Base-by-base conservation (phyloP, 2,797 vertebrate species). In the Graptemys geographica region DNA sequence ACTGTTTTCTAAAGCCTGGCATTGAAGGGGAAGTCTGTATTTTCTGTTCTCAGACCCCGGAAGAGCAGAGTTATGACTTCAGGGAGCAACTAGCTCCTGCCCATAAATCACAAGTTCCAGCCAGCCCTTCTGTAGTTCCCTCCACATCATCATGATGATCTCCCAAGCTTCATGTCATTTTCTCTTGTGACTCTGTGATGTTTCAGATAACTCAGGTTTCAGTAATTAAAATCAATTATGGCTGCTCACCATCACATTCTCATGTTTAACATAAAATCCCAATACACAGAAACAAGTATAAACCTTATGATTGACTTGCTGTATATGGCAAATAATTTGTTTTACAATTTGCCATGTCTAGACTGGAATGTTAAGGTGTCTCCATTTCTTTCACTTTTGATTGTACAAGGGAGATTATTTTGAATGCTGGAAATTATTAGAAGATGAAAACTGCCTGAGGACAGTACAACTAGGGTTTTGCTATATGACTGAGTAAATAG, bases 261-360 rank as follows among this genome's bases (percentile, higher is more conserved):
- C 72, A 49, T 96, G 83, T 96, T 95, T 96, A 92, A 92, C 88
- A 95, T 92, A 94, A 91, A 97, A 87, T 87, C 81, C 65, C 90
- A 96, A 72, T 94, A 74, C 79, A 93, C 86, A 93, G 94, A 96
- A 95, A 90, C 79, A 92, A 88, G 92, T 95, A 87, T 86, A 88
- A 90, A 90, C 90, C 82, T 88, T 93, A 87, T 95, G 83, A 93
- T 92, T 95, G 92, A 95, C 79, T 85, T 93, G 84, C 87, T 96
- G 44, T 82, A 94, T 59, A 84, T 74, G 69, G 80, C 79, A 90
- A 93, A 92, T 96, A 52, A 90, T 90, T 86, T 92, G 59, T 72
- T 87, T 65, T 88, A 95, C 52, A 81, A 55, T 93, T 94, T 93
- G 13, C 55, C 88, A 23, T 86, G 81, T 92, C 56, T 53, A 72